These are phyloP conservation scores for Micromys minutus DNA, from an alignment of 2,113 vertebrate species.

Conservation along the genomic window DNA sequence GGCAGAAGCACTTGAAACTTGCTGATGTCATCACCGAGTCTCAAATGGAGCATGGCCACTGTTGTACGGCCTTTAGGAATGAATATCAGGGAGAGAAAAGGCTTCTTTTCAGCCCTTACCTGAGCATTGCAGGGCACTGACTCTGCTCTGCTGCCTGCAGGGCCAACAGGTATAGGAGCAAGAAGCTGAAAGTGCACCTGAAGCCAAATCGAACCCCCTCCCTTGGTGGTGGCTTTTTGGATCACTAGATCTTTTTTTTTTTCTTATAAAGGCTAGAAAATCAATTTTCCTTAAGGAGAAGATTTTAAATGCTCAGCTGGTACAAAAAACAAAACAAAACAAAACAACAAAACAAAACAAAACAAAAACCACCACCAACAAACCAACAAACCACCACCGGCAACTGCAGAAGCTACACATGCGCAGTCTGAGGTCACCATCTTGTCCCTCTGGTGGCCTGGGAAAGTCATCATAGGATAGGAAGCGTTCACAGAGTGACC, in stretches of 20 bases:
- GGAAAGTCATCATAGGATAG: neutral
- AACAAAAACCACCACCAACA: neutral
- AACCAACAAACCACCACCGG: too few relatives aligned
- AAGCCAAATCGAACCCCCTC: neutral
- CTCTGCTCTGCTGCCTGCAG: neutral
- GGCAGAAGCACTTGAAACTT: neutral
- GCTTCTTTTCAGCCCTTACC: neutral
- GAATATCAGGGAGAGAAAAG: neutral
- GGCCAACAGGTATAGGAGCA: neutral
- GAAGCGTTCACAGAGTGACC: neutral
- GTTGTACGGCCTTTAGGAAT: neutral
- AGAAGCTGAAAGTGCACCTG: rapidly evolving
- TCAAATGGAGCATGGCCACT: neutral
- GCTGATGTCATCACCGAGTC: neutral
- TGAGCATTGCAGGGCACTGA: neutral
- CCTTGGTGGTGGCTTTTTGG: neutral
- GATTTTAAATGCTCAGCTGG: neutral
- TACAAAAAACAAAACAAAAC: neutral
- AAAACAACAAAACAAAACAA: too few relatives aligned
- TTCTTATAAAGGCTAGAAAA: neutral
- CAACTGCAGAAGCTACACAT: neutral
- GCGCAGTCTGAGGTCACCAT: neutral
- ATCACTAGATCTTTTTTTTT: neutral
- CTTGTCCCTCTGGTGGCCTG: neutral
- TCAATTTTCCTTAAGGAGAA: neutral